Evolutionary conservation across 2,797 vertebrate species (phyloP).

Genomic region (Sphenopsis melanotis): DNA sequence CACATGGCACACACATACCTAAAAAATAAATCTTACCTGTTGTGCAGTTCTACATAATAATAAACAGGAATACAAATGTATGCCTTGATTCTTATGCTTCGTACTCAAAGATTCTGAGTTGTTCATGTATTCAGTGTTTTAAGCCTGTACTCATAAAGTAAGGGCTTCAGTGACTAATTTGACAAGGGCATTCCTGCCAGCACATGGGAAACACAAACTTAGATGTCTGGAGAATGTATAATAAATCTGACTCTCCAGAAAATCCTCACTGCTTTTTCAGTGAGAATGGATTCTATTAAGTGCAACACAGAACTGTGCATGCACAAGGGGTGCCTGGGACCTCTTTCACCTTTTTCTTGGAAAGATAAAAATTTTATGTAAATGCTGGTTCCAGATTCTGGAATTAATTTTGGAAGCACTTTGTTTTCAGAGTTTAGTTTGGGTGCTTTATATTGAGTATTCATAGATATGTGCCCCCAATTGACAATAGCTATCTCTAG

Average conservation of each 20-base stretch:
- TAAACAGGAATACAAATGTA: neutral
- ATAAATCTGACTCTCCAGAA: neutral
- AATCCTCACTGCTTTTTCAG: neutral
- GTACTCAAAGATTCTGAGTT: neutral
- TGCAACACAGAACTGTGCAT: neutral
- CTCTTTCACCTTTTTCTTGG: neutral
- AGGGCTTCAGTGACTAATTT: neutral
- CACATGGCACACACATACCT: neutral
- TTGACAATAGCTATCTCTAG: neutral
- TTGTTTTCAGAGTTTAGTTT: neutral
- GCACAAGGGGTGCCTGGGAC: neutral
- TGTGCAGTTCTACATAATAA: neutral
- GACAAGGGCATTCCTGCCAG: neutral
- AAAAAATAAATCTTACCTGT: neutral
- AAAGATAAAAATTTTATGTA: neutral
- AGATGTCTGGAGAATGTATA: neutral
- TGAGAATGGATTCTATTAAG: neutral
- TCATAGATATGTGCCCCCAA: neutral
- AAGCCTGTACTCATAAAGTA: neutral
- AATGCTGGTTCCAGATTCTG: neutral
- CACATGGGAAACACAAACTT: neutral
- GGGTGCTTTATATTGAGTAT: neutral
- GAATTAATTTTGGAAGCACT: neutral
- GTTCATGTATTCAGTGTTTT: neutral
- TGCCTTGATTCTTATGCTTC: neutral